Percentiles rank a stretch among this genome's conserved stretches.
These are phyloP conservation scores for Zaprionus camerounensis DNA, from an alignment of 1,140 invertebrate species.

Conservation along the genomic window DNA sequence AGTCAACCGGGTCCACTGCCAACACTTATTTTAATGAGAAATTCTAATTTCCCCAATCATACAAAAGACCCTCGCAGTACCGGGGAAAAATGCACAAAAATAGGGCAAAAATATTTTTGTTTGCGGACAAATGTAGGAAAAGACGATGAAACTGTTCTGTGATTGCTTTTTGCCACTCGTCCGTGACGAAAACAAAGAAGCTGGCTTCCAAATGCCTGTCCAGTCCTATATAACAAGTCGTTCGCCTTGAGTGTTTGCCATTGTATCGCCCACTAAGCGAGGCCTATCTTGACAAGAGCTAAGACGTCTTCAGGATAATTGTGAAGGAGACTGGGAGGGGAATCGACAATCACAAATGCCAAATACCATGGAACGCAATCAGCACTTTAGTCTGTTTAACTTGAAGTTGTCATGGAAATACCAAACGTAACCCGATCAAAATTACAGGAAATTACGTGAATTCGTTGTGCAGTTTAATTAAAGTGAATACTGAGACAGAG, in stretches of 20 bases:
- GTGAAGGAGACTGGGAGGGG: background rate
- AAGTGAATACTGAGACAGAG: constrained; percentile 58
- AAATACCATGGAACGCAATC: background rate
- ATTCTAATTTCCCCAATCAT: constrained; percentile 81
- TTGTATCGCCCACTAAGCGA: background rate
- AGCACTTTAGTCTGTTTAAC: background rate
- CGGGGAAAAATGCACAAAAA: constrained; percentile 62
- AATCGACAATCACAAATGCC: background rate
- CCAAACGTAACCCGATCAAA: constrained; percentile 42
- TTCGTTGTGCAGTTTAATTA: constrained; percentile 61
- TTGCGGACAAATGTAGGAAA: constrained; percentile 34
- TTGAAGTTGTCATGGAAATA: background rate
- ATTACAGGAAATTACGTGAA: constrained; percentile 65
- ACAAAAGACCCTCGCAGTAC: constrained; percentile 54
- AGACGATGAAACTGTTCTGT: constrained; percentile 27
- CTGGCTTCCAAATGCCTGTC: constrained; percentile 2
- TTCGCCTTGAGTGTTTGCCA: background rate
- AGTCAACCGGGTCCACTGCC: constrained; percentile 69
- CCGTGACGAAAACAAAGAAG: constrained; percentile 78
- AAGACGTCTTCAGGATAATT: background rate
- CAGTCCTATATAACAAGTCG: background rate
- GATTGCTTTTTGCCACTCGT: constrained; percentile 78
- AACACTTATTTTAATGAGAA: constrained; percentile 83
- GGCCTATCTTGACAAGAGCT: background rate
- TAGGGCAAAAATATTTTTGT: constrained; percentile 59